Base-by-base conservation (phyloP, 2,113 vertebrate genomes). In the Poicephalus meyeri region DNA sequence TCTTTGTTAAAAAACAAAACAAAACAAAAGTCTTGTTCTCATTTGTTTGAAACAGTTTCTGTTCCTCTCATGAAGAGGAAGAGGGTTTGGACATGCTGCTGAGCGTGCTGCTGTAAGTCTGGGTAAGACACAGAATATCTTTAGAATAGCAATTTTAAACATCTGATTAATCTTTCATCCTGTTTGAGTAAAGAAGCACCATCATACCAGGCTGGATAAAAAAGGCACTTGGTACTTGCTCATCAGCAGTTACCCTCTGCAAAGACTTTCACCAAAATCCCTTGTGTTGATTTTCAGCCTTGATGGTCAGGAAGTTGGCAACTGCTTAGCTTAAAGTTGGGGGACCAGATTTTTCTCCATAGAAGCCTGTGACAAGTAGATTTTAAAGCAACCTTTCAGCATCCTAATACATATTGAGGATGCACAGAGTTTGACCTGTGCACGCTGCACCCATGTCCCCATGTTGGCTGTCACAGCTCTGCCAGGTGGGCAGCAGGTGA, bases 11-110 rank as follows among this genome's bases (percentile, higher is more conserved):
- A 86, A 90, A 90, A 69, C 91, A 86, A 90, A 90, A 69, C 66
- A 79, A 91, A 89, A 71, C 69, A 89, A 58, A 74, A 80, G n/a
- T 80, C 25, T 52, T 91, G 69, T 49, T 85, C 93, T 93, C 73
- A 42, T 91, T 92, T 93, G 91, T 85, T 73, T 91, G 86, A 92
- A 85, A 55, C 16, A 1, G 92, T 96, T 96, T 96, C 96, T 95
- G 77, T 97, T 96, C 92, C 93, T 91, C 83, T 93, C 3, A 0
- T 1, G 3, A 95, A 94, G 91, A 87, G 96, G 93, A 95, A 96
- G 80, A 53, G 28, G 37, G 37, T 89, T 88, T 0, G 31, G 87
- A 84, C 49, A 7, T 9, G 44, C 46, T 70, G 47, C 72, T 86
- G 83, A 84, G 76, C 35, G 28, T 1, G 6, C 80, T 93, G 49